A percentile compares a stretch with the other conserved stretches of the same genome.
These are phyloP conservation scores for Myiozetetes cayanensis DNA, from an alignment of 2,113 vertebrate species.

Conservation along the genomic window DNA sequence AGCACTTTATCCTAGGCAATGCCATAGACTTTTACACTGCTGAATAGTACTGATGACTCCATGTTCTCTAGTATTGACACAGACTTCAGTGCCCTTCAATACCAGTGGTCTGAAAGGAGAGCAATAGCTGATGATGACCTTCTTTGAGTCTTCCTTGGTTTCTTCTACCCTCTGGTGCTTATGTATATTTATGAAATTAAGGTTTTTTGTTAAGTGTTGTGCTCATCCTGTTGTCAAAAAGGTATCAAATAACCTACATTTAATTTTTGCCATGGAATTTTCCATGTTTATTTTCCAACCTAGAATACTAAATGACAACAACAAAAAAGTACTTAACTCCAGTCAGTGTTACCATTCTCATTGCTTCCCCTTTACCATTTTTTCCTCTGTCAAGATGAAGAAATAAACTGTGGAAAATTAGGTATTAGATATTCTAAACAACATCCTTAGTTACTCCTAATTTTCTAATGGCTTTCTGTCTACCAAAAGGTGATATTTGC, in stretches of 20 bases:
- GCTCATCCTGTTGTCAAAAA: not conserved
- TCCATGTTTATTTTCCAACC: not conserved
- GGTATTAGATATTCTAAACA: not conserved
- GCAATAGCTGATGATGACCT: not conserved
- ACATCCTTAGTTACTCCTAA: not conserved
- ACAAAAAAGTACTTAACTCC: not conserved
- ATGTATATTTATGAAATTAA: not conserved
- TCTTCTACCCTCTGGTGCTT: not conserved
- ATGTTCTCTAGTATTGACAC: not conserved
- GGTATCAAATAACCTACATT: not conserved
- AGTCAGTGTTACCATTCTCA: not conserved
- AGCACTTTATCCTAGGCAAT: not conserved
- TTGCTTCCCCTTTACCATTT: not conserved
- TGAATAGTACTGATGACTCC: not conserved
- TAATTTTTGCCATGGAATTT: not conserved
- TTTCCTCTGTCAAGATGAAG: not conserved
- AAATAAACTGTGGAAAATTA: not conserved
- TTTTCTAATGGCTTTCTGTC: not conserved
- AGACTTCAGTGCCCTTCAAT: not conserved
- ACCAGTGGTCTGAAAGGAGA: not conserved
- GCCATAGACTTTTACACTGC: not conserved
- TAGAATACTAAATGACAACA: not conserved
- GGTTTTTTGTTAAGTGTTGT: not conserved
- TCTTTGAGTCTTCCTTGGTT: not conserved
- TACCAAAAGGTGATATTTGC: not conserved